Evolutionary conservation across 2,888 invertebrate species (phyloP), one percentile per base, ranked within the genome.

Genomic region (Cryptus viduatorius): DNA sequence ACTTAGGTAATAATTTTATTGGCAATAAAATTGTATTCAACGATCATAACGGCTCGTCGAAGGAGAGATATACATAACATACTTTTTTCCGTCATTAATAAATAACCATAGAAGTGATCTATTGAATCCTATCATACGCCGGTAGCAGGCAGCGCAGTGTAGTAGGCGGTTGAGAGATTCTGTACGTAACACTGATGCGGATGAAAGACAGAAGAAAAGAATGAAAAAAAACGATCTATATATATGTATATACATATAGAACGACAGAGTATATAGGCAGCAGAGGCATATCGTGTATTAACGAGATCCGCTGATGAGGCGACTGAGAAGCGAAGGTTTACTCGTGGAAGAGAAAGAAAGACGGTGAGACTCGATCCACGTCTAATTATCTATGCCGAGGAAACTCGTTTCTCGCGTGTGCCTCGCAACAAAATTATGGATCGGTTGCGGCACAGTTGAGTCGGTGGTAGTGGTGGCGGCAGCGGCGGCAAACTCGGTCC

Each of bases 391-490:
- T 83, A 86, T 86, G 80, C 87, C 80, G 82, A 68, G 86, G 87
- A 88, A 89, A 89, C 90, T 88, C 87, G 91, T 90, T 90, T 88
- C 89, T 91, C 89, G 91, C 90, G 90, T 90, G 91, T 86, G 78
- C 64, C 86, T 87, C 88, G 80, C 86, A 86, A 89, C 89, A 87
- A 88, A 90, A 90, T 90, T 90, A 89, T 86, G 89, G 88, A 90
- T 89, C 90, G 86, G 87, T 75, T 37, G 68, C 29, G 46, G 79
- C 79, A 46, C 68, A 29, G 46, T 56, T 37, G 31, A 29, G 77
- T 64, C 69, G 56, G 53, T 65, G 24, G 48, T 29, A 5, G 69
- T 16, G 24, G 69, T 48, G 12, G 29, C 31, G 48, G 31, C 31
- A 37, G 31, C 50, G 19, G 64, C 48, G 48, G 64, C 46, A 46